Percentiles rank a stretch among this genome's conserved stretches.
Evolutionary conservation across 1,140 invertebrate species (phyloP).

Genomic region (Elymnias hypermnestra): DNA sequence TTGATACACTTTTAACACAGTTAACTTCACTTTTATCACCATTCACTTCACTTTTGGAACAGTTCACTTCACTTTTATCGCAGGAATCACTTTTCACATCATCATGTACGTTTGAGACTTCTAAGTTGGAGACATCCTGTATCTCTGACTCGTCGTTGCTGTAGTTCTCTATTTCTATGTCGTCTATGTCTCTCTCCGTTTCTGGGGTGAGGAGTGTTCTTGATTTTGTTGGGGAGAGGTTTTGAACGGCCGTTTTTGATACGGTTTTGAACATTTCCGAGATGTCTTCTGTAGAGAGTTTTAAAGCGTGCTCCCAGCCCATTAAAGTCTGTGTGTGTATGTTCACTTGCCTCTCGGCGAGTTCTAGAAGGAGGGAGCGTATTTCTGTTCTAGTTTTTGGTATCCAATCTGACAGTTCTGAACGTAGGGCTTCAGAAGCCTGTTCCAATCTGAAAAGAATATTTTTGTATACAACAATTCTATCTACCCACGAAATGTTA

Average conservation of each 20-base stretch:
- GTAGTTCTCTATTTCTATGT: constrained; percentile 34
- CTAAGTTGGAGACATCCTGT: constrained; percentile 12
- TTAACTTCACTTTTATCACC: background rate
- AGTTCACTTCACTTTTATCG: background rate
- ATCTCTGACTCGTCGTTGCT: constrained; percentile 27
- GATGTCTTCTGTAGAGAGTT: constrained; percentile 40
- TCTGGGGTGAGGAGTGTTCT: constrained; percentile 32
- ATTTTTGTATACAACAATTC: too few relatives aligned
- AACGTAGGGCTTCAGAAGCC: constrained; percentile 55
- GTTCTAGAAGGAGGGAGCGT: constrained; percentile 41
- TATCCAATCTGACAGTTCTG: constrained; percentile 54
- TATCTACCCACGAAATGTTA: too few relatives aligned
- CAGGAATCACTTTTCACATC: background rate
- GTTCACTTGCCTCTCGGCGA: constrained; percentile 46
- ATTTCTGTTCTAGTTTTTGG: constrained; percentile 53
- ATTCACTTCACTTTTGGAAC: background rate
- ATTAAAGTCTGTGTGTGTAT: constrained; percentile 37
- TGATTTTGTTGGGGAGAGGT: constrained; percentile 46
- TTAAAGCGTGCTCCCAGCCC: constrained; percentile 55
- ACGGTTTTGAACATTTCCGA: constrained; percentile 58
- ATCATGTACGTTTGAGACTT: constrained; percentile 2
- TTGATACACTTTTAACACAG: background rate
- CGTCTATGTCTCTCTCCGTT: constrained; percentile 39
- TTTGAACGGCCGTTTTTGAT: constrained; percentile 54
- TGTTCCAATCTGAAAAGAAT: constrained; percentile 45